These are phyloP conservation scores for Megalops atlanticus DNA, from an alignment of 2,113 vertebrate species.

Conservation along the genomic window DNA sequence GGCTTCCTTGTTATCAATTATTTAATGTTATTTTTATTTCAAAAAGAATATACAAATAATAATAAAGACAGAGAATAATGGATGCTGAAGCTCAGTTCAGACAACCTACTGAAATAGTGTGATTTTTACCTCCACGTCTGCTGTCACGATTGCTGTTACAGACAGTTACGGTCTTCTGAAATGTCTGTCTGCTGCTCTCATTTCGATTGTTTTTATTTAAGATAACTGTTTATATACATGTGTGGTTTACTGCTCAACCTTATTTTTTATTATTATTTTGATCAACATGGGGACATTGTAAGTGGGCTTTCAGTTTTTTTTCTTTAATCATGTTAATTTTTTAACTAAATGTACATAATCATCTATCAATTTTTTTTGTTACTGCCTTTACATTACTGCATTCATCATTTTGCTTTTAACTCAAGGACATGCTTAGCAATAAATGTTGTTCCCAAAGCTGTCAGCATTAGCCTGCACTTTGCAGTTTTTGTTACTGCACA, in stretches of 20 bases:
- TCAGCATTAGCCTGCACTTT: slow-evolving; percentile 42
- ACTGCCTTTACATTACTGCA: slow-evolving; percentile 57
- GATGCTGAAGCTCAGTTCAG: slow-evolving; percentile 72
- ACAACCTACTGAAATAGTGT: slow-evolving; percentile 65
- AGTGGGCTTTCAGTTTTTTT: slow-evolving; percentile 70
- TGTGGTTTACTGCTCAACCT: slow-evolving; percentile 65
- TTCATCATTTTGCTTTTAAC: slow-evolving; percentile 71
- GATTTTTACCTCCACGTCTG: slow-evolving; percentile 78
- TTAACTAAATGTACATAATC: slow-evolving; percentile 59
- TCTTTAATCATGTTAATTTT: slow-evolving; percentile 46
- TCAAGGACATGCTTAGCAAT: slow-evolving; percentile 88
- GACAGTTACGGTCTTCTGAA: slow-evolving; percentile 76
- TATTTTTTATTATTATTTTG: slow-evolving; percentile 14
- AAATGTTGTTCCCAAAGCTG: slow-evolving; percentile 82
- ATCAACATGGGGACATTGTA: slow-evolving; percentile 71
- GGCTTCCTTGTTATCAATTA: slow-evolving; percentile 79
- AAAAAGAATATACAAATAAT: slow-evolving; percentile 72
- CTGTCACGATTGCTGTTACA: too few species aligned
- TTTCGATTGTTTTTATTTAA: slow-evolving; percentile 62
- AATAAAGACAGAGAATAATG: slow-evolving; percentile 75
- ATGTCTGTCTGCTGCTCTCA: slow-evolving; percentile 71
- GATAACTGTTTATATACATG: slow-evolving; percentile 57
- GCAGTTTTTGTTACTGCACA: not conserved
- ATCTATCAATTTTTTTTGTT: slow-evolving; percentile 69
- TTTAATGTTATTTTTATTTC: slow-evolving; percentile 70